Base-by-base conservation (phyloP, 2,888 invertebrate genomes). In the Marasmarcha lunaedactyla region DNA sequence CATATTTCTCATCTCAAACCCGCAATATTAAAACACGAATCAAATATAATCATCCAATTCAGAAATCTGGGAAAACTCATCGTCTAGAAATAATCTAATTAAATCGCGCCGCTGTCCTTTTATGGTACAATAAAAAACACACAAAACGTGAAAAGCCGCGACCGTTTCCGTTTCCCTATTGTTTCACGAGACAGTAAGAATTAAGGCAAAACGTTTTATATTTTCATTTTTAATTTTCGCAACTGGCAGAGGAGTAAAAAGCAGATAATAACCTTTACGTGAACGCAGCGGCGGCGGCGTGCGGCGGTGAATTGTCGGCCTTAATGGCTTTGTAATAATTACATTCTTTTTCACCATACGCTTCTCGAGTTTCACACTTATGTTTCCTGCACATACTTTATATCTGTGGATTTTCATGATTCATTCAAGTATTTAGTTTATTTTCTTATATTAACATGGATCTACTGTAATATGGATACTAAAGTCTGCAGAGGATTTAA, bases 321-420 rank as follows among this genome's bases (percentile, higher is more conserved):
- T 71, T 76, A 71, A 71, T 74, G 69, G 61, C 63, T 45, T 43
- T 57, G 60, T 61, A 73, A 69, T 76, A 77, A 77, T 77, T 73
- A 67, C 71, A 71, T 72, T 73, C 69, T 69, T 71, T n/a, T 60
- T 59, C 62, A 57, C 63, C 65, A 52, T 43, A 42, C 30, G 4
- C 3, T 20, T 20, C 20, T 20, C 7, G 48, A 51, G 46, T 46
- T 48, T 54, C 49, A 64, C 63, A 54, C 57, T 57, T 60, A 62
- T 63, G 63, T n/a, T n/a, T n/a, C n/a, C n/a, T n/a, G n/a, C n/a
- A n/a, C n/a, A n/a, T n/a, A n/a, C n/a, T n/a, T n/a, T n/a, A n/a
- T n/a, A n/a, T n/a, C n/a, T n/a, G n/a, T n/a, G n/a, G n/a, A n/a
- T n/a, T n/a, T n/a, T n/a, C n/a, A n/a, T n/a, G n/a, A n/a, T n/a